A percentile compares a stretch with the other conserved stretches of the same genome.
phyloP scores from a whole-genome alignment of 2,797 vertebrate species.

The Coluber constrictor region DNA sequence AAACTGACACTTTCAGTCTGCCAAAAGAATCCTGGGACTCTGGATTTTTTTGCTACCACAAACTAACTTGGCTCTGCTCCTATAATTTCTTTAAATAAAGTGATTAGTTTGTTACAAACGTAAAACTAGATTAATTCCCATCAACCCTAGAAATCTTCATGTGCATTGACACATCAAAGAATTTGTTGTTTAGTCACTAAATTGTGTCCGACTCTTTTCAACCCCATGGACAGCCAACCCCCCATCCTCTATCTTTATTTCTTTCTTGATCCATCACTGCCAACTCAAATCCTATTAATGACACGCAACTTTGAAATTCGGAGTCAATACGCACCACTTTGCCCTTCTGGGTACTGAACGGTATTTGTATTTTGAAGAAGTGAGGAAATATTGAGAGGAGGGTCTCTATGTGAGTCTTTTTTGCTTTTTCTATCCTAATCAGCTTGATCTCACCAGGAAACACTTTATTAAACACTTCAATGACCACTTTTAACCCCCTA shows the following conservation, averaged over 20 bases:
- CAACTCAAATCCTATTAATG: neutral
- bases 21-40: neutral
- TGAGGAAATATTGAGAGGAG: neutral
- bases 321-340: too few species aligned
- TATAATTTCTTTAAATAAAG: neutral
- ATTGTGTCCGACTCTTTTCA: neutral
- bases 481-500: neutral
- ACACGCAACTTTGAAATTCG: neutral
- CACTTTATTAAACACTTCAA: neutral
- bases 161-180: neutral
- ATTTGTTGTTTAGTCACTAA: neutral
- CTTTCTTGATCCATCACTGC: neutral
- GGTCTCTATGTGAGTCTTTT: neutral
- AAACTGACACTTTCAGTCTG: neutral
- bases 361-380: neutral
- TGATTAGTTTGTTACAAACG: neutral
- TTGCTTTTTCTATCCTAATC: neutral
- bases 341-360: neutral
- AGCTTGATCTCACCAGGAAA: neutral
- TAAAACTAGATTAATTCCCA: neutral
- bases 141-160: neutral
- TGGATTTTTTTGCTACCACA: neutral
- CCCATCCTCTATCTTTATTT: neutral
- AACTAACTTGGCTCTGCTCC: neutral
- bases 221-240: neutral